These are phyloP conservation scores for Entomyzon cyanotis DNA, from an alignment of 2,113 vertebrate genomes.

Conservation along the genomic window DNA sequence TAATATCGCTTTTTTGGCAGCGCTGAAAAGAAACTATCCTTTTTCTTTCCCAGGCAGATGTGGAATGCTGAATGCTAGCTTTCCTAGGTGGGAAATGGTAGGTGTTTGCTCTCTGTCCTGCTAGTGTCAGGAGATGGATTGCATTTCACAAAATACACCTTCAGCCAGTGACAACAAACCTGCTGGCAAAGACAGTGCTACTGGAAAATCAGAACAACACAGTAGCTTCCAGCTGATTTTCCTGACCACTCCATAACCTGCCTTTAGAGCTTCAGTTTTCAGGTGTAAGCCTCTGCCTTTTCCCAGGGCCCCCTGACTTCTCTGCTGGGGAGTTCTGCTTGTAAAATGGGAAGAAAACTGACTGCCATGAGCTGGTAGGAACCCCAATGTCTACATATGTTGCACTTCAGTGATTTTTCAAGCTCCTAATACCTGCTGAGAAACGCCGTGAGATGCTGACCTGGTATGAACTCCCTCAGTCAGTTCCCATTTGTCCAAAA, in stretches of 20 bases:
- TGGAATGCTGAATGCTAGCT: not conserved
- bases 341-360: not conserved
- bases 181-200: not conserved
- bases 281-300: not conserved
- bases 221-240: not conserved
- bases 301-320: not conserved
- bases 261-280: not conserved
- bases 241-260: not conserved
- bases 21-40: not conserved
- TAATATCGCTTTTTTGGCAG: not conserved
- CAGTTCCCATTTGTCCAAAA: not conserved
- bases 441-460: not conserved
- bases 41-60: not conserved
- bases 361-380: not conserved
- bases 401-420: not conserved
- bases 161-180: not conserved
- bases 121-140: not conserved
- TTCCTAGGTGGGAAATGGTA: not conserved
- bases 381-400: not conserved
- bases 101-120: not conserved
- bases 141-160: not conserved
- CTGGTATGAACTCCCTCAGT: not conserved
- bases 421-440: not conserved
- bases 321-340: not conserved
- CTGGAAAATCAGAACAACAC: not conserved